phyloP scores from a whole-genome alignment of 2,113 vertebrate species.

The Prunella fulvescens region DNA sequence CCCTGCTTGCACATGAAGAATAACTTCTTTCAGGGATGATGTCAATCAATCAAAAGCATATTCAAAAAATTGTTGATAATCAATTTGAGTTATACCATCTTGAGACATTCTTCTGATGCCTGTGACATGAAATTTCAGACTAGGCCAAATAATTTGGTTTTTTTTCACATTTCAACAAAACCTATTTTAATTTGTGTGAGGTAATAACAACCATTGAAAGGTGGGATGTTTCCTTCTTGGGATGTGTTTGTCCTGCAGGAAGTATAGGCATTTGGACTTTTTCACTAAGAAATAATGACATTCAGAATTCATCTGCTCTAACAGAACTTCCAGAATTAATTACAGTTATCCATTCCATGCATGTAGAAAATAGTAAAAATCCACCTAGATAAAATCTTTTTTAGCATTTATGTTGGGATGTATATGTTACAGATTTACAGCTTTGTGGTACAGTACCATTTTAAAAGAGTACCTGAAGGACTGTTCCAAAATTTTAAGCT shows the following conservation, averaged over 20 bases:
- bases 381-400: not conserved
- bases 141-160: not conserved
- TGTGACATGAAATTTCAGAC: not conserved
- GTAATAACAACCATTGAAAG: not conserved
- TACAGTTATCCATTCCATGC: not conserved
- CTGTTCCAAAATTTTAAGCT: not conserved
- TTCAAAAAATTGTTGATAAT: not conserved
- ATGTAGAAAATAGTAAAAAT: not conserved
- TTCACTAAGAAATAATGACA: not conserved
- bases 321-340: not conserved
- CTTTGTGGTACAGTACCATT: not conserved
- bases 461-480: not conserved
- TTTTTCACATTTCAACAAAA: not conserved
- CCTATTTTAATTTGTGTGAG: not conserved
- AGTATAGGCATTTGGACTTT: not conserved
- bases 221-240: not conserved
- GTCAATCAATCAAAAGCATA: not conserved
- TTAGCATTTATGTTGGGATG: not conserved
- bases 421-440: not conserved
- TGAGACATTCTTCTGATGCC: not conserved
- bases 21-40: not conserved
- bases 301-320: not conserved
- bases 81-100: not conserved
- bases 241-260: not conserved
- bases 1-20: not conserved